Percentiles rank a stretch among this genome's conserved stretches.
Conservation (phyloP, 1,140 invertebrate species). For the Arctopsyche grandis region DNA sequence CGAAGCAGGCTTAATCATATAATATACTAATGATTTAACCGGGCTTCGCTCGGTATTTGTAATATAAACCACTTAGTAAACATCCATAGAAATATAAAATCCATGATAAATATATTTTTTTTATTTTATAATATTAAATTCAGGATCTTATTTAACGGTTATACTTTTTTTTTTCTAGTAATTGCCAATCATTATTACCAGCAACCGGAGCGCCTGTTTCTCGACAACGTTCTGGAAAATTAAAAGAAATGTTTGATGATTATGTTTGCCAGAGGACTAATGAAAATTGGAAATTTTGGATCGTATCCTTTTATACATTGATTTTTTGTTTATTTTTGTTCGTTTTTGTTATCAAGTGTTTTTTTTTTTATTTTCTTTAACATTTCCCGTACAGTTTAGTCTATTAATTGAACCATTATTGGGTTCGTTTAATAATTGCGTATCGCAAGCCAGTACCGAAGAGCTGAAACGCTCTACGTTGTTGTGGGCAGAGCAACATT, state of each 20-base stretch:
- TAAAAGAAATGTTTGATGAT: slow-evolving; percentile 94
- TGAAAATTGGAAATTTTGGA: slow-evolving; percentile 98
- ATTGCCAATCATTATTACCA: slow-evolving; percentile 93
- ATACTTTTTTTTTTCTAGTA: slow-evolving; percentile 68
- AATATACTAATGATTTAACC: too few species aligned
- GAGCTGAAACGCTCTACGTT: slow-evolving; percentile 92
- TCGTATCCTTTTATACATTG: slow-evolving; percentile 75
- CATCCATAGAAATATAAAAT: too few species aligned
- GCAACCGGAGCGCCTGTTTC: slow-evolving; percentile 95
- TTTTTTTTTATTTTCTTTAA: slow-evolving; percentile 28
- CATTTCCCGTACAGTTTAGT: slow-evolving; percentile 78
- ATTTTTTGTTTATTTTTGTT: slow-evolving; percentile 41
- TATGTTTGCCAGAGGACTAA: slow-evolving; percentile 88
- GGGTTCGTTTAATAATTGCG: slow-evolving; percentile 88
- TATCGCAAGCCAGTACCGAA: slow-evolving; percentile 90
- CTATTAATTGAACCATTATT: slow-evolving; percentile 88
- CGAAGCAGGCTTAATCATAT: neutral
- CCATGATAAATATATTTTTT: too few species aligned
- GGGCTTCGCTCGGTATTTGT: too few species aligned
- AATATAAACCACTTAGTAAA: too few species aligned
- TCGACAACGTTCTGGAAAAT: slow-evolving; percentile 86
- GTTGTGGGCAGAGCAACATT: slow-evolving; percentile 95
- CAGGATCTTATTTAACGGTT: neutral
- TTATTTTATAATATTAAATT: neutral
- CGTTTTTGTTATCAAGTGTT: slow-evolving; percentile 59